Evolutionary conservation across 37 sponge, comb jelly and placozoan species (phyloP), one percentile per base, ranked within the genome.

Genomic region (Diacarnus erythraeanus): DNA sequence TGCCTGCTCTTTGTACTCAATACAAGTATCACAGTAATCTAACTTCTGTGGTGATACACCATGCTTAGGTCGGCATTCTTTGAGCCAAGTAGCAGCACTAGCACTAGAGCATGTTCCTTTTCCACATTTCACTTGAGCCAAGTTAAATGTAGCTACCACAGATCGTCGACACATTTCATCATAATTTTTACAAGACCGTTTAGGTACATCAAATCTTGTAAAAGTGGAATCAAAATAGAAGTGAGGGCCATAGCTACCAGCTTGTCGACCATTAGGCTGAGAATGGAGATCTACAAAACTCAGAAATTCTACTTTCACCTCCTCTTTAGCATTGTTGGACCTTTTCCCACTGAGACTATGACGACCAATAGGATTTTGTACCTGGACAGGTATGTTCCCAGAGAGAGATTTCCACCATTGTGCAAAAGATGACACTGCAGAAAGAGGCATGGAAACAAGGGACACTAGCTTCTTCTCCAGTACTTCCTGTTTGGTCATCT

Each of bases 1-100:
- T 2, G 69, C 71, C 31, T 41, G 37, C 2, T 2, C 71, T 30
- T 77, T 84, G 1, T 29, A 5, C 5, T 57, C 57, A 0, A 0
- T 22, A 39, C 78, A 84, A 38, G 74, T 61, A 47, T 84, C 85
- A 57, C 78, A 84, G 65, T 84, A 84, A 42, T 84, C 85, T 36
- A 2, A 1, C 31, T 83, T 10, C 51, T 84, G 85, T 18, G 78
- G 78, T 57, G 41, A 69, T 18, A 77, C 43, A 0, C 54, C 42
- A 34, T 31, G 26, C 39, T 84, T 83, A 2, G 77, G 84, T 26
- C 61, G 9, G 23, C 42, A 0, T 51, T 22, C 10, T 76, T 77
- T 84, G 0, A 84, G 73, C 85, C 85, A 84, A 36, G 40, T 77
- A 21, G 37, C n/a, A 2, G 77, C 40, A 21, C 77, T 77, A 4